Evolutionary conservation across 2,888 invertebrate species (phyloP).

Genomic region (Apamea anceps): DNA sequence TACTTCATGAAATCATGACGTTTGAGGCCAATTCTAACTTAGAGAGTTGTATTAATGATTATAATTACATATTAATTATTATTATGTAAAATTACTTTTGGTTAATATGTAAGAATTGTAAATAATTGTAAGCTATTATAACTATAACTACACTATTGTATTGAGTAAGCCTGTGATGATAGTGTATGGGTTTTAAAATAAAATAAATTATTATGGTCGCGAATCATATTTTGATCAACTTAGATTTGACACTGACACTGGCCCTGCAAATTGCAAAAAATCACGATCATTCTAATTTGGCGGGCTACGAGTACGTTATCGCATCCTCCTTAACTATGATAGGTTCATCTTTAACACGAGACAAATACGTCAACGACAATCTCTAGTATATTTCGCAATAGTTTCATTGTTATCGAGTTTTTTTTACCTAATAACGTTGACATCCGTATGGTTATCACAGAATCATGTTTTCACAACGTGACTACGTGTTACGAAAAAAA

Average conservation of each 20-base stretch:
- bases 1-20: neutral
- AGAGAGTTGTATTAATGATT: neutral
- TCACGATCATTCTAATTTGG: neutral
- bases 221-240: neutral
- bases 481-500: constrained; percentile 20
- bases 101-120: no score
- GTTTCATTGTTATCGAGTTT: constrained; percentile 15
- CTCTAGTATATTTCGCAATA: constrained; percentile 13
- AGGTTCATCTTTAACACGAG: neutral
- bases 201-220: no score
- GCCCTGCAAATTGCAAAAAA: neutral
- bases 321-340: neutral
- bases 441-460: constrained; percentile 50
- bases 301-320: no score
- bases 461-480: constrained; percentile 42
- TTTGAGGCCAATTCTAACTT: neutral
- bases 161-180: no score
- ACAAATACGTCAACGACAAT: constrained; percentile 7
- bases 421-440: constrained; percentile 21
- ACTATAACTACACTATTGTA: no score
- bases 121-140: no score
- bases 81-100: no score
- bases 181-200: no score
- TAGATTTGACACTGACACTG: no score
- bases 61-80: no score